A percentile compares a stretch with the other conserved stretches of the same genome.
These are phyloP conservation scores for Mycogona germanica DNA, from an alignment of 2,888 invertebrate species.

Conservation along the genomic window DNA sequence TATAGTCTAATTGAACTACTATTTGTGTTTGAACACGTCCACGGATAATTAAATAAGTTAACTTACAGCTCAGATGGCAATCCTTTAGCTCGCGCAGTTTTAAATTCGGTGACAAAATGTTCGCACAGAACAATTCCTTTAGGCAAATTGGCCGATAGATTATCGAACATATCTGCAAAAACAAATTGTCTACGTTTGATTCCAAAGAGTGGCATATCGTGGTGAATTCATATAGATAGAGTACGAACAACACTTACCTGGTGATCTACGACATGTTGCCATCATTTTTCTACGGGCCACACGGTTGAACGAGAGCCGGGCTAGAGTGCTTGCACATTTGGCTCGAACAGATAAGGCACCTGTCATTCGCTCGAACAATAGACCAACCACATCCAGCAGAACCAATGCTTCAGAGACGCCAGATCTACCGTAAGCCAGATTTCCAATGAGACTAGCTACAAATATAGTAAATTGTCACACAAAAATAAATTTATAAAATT, in stretches of 20 bases:
- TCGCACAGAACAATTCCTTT: background rate
- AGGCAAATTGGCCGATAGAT: background rate
- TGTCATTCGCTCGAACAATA: conserved; percentile 5
- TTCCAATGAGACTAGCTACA: conserved; percentile 14
- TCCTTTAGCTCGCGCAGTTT: background rate
- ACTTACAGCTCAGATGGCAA: background rate
- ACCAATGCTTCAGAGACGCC: conserved; percentile 14
- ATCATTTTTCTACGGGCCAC: conserved; percentile 5
- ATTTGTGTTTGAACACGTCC: no score
- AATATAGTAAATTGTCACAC: background rate
- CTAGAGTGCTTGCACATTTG: conserved; percentile 9
- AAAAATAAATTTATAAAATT: no score
- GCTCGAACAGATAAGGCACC: conserved; percentile 1
- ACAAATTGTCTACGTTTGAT: background rate
- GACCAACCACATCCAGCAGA: conserved; percentile 9
- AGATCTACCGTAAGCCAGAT: conserved; percentile 9
- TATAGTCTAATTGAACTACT: no score
- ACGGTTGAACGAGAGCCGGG: conserved; percentile 9
- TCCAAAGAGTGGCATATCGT: no score
- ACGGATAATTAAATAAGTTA: background rate
- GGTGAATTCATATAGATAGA: no score
- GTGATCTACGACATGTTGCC: conserved; percentile 3
- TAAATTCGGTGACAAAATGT: conserved; percentile 1
- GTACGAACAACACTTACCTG: no score
- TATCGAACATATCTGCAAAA: background rate